These are phyloP conservation scores for Chalcis sispes DNA, from an alignment of 2,888 invertebrate species.

Conservation along the genomic window DNA sequence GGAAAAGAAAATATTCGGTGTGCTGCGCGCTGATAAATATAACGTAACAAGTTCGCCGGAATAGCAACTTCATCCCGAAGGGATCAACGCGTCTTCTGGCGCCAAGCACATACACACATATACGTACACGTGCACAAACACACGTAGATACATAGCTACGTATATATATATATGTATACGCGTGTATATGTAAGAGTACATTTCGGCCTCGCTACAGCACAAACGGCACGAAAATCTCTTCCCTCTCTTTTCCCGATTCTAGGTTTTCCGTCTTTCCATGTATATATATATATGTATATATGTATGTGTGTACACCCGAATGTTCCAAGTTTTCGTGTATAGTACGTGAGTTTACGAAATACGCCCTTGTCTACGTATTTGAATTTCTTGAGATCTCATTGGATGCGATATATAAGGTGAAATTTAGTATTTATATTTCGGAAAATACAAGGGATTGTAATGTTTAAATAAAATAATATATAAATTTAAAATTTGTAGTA, in stretches of 20 bases:
- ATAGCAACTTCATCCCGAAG: constrained; percentile 75
- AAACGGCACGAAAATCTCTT: constrained; percentile 33
- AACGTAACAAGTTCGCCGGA: constrained; percentile 76
- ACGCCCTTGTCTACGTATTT: constrained; percentile 27
- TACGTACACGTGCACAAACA: neutral
- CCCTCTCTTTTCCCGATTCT: constrained; percentile 9
- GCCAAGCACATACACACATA: neutral
- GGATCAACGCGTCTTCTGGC: constrained; percentile 73
- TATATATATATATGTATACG: neutral
- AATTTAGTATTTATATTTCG: neutral
- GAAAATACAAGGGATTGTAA: too few species aligned
- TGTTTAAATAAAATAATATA: too few species aligned
- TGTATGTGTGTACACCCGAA: neutral
- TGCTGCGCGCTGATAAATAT: constrained; percentile 75
- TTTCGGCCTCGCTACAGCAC: neutral
- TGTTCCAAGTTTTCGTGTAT: constrained; percentile 5
- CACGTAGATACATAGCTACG: neutral
- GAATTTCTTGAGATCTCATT: constrained; percentile 15
- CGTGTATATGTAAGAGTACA: neutral
- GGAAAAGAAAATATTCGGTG: constrained; percentile 64
- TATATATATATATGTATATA: constrained; percentile 2
- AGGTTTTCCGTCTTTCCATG: constrained; percentile 7
- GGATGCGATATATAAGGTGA: too few species aligned
- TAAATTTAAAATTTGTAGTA: too few species aligned
- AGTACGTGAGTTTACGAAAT: constrained; percentile 23